Evolutionary conservation across 2,797 vertebrate genomes (phyloP).

Genomic region (Parambassis ranga): DNA sequence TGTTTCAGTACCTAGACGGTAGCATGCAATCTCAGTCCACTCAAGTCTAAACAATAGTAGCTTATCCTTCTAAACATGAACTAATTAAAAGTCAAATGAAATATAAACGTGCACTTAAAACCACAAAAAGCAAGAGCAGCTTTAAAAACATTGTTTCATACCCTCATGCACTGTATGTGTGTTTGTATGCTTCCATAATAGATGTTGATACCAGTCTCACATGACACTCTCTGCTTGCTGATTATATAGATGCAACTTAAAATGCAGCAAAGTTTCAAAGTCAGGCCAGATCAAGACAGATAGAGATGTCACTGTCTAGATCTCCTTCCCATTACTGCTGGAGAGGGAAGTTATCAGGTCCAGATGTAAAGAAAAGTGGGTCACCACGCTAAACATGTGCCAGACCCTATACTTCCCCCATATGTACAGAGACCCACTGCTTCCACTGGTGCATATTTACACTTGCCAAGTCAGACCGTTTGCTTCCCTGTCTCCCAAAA

Average conservation of each 20-base stretch:
- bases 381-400: slow-evolving; percentile 60
- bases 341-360: slow-evolving; percentile 55
- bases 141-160: slow-evolving; percentile 15
- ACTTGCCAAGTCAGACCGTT: slow-evolving; percentile 70
- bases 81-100: slow-evolving; percentile 18
- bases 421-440: slow-evolving; percentile 55
- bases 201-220: slow-evolving; percentile 19
- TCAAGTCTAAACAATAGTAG: slow-evolving; percentile 41
- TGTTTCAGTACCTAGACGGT: slow-evolving; percentile 20
- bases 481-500: slow-evolving; percentile 58
- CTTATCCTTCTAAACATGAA: slow-evolving; percentile 13
- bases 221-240: slow-evolving; percentile 19
- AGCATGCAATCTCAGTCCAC: slow-evolving; percentile 20
- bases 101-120: slow-evolving; percentile 48
- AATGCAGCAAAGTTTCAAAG: slow-evolving; percentile 35
- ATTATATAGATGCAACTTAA: slow-evolving; percentile 32
- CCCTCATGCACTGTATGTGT: not conserved
- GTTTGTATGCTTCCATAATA: not conserved
- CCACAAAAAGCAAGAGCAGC: slow-evolving; percentile 26
- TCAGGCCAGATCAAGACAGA: slow-evolving; percentile 40
- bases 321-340: slow-evolving; percentile 25
- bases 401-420: slow-evolving; percentile 67
- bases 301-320: slow-evolving; percentile 48
- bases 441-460: slow-evolving; percentile 45
- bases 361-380: slow-evolving; percentile 72